Evolutionary conservation across 92 coral and sea anemone species (phyloP).

Genomic region (Zoanthus solanderi): DNA sequence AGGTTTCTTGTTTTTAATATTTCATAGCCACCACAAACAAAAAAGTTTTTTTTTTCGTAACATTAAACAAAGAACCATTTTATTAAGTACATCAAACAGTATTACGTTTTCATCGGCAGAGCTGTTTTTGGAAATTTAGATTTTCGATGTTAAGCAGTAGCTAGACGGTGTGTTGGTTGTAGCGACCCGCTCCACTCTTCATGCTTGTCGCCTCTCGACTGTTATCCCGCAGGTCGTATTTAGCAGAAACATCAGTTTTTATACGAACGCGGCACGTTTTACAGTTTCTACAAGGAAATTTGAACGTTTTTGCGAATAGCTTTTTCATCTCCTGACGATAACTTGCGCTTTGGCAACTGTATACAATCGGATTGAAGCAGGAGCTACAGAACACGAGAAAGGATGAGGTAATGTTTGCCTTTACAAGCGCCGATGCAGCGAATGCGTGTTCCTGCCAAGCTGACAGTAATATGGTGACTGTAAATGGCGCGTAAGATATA

Average conservation of each 20-base stretch:
- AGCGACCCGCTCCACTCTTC: neutral
- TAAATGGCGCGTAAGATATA: conserved; percentile 18
- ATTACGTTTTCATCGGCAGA: too few species aligned
- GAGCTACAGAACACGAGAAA: conserved; percentile 34
- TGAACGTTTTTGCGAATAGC: neutral
- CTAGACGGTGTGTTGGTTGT: neutral
- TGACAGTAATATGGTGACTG: neutral
- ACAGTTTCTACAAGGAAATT: neutral
- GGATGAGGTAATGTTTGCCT: neutral
- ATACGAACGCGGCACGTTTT: neutral
- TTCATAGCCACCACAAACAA: too few species aligned
- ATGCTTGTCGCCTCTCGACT: neutral
- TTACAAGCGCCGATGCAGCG: neutral
- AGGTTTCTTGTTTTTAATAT: too few species aligned
- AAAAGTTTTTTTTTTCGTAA: too few species aligned
- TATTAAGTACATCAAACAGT: too few species aligned
- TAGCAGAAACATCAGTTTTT: neutral
- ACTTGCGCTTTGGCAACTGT: conserved; percentile 35
- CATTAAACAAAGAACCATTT: too few species aligned
- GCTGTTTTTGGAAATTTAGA: too few species aligned
- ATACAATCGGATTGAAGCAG: conserved; percentile 25
- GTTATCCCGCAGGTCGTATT: neutral
- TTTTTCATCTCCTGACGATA: conserved; percentile 11
- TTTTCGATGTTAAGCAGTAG: too few species aligned
- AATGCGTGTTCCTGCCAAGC: conserved; percentile 1